Base-by-base conservation (phyloP, 2,113 vertebrate genomes). In the Trogon surrucura region DNA sequence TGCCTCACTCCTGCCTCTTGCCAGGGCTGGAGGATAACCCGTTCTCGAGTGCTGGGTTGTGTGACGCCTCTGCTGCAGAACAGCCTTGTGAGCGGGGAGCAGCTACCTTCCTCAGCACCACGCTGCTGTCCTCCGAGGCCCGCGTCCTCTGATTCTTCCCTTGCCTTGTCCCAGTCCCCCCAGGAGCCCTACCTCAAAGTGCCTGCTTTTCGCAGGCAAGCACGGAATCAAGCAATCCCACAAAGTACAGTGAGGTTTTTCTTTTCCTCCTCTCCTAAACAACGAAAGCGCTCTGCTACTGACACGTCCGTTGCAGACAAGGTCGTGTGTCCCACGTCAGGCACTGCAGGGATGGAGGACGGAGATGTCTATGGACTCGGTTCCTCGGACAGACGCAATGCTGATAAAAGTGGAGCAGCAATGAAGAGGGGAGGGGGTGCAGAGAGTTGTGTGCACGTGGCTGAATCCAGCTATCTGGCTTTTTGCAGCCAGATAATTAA, bases 331-430 rank as follows among this genome's bases (percentile, higher is more conserved):
- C 95, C 94, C 86, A 17, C 80, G 17, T 78, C 62, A 17, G 5
- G 25, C 82, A 13, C 90, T 45, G 92, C 90, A 7, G 93, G 72
- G 75, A 5, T 66, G 91, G 67, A 93, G 88, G 83, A 85, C 61
- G 67, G 75, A 90, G 92, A 7, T 82, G 64, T 32, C 89, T 87
- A 4, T 2, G 61, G 94, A 34, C 89, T 86, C 2, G 1, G 61
- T 25, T 91, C 95, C 91, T 81, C 7, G 83, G 80, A 2, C 85
- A 94, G 96, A 56, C 25, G 83, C 91, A 93, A 20, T 92, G 95
- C 95, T 92, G 96, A 60, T 79, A 71, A 21, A 86, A 93, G 94
- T 45, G 93, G 94, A 92, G 88, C 91, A 61, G 73, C 90, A 75
- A 50, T n/a, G 94, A 77, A 22, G 92, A 65, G 5, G 91, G 91